Conservation (phyloP, 2,888 invertebrate genomes). For the Pomacea canaliculata region DNA sequence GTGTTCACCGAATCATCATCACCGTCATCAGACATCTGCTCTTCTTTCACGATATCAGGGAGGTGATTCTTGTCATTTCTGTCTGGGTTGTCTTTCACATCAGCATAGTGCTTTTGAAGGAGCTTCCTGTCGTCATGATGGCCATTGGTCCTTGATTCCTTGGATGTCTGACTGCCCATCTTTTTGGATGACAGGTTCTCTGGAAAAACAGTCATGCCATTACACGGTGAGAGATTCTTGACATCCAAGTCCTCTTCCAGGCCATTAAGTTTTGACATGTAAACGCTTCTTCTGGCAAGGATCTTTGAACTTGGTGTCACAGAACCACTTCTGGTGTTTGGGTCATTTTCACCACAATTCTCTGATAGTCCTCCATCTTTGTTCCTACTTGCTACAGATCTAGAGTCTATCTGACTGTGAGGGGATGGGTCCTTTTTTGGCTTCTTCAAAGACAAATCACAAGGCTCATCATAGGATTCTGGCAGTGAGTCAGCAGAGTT, state of each 20-base stretch:
- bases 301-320: conserved; percentile 11
- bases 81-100: conserved; percentile 7
- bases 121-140: conserved; percentile 16
- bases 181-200: conserved; percentile 19
- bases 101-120: background rate
- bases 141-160: background rate
- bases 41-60: conserved; percentile 5
- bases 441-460: conserved; percentile 34
- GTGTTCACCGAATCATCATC: conserved; percentile 9
- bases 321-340: conserved; percentile 4
- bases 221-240: conserved; percentile 8
- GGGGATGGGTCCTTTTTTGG: conserved; percentile 6
- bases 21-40: conserved; percentile 10
- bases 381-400: background rate
- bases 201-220: conserved; percentile 3
- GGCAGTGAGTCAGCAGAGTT: background rate
- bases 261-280: conserved; percentile 2
- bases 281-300: conserved; percentile 5
- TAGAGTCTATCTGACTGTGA: background rate
- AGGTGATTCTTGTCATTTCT: background rate
- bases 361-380: background rate
- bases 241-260: conserved; percentile 18
- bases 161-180: background rate
- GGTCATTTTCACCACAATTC: conserved; percentile 9
- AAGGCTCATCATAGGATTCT: conserved; percentile 29